Evolutionary conservation across 1,140 invertebrate genomes (phyloP).

Genomic region (Rhizoglyphus robini): DNA sequence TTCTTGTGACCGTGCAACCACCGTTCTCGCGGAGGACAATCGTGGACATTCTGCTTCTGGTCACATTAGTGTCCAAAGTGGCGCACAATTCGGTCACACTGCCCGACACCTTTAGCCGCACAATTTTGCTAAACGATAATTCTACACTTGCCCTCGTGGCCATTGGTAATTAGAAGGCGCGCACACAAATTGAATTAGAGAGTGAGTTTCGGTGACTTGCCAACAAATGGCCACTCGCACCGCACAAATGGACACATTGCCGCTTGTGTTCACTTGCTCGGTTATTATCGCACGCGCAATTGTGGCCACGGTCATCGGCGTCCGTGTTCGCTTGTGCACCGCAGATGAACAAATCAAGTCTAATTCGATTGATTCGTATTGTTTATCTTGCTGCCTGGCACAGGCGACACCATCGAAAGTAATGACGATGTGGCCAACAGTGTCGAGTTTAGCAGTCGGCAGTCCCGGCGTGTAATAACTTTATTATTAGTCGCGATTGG

Average conservation of each 20-base stretch:
- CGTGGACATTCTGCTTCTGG: no score
- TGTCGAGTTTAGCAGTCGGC: no score
- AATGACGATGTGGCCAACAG: no score
- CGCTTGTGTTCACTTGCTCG: no score
- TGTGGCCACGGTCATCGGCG: no score
- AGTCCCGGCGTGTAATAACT: no score
- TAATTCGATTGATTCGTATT: neutral
- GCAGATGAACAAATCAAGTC: neutral
- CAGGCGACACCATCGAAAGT: no score
- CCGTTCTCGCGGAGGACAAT: no score
- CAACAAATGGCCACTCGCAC: neutral
- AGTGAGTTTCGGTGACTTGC: neutral
- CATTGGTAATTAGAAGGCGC: constrained; percentile 6
- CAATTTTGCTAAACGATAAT: constrained; percentile 7
- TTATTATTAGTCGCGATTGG: neutral
- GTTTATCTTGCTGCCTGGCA: neutral
- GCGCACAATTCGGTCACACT: neutral
- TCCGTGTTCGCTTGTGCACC: no score
- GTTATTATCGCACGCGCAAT: no score
- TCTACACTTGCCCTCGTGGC: neutral
- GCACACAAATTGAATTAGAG: constrained; percentile 6
- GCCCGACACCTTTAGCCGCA: neutral
- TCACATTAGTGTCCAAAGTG: neutral
- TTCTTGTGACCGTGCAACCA: no score
- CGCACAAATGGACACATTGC: no score